phyloP scores from a whole-genome alignment of 2,888 invertebrate genomes.

The Caenorhabditis sp. region DNA sequence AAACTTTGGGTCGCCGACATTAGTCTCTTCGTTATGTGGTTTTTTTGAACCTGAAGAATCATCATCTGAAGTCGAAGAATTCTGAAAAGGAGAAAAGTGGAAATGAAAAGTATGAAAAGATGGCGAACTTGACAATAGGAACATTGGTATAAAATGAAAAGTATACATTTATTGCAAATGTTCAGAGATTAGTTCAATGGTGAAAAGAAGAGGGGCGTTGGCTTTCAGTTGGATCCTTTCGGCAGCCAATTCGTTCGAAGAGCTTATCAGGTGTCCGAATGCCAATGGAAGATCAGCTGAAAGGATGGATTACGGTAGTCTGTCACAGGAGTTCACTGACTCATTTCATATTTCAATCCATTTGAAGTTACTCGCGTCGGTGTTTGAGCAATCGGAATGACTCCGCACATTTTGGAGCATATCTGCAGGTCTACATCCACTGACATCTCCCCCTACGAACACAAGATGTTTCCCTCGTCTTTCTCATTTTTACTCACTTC shows the following conservation, averaged over 20 bases:
- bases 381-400: slow-evolving; percentile 72
- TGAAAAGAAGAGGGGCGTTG: slow-evolving; percentile 58
- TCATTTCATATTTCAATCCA: slow-evolving; percentile 74
- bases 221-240: slow-evolving; percentile 43
- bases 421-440: slow-evolving; percentile 29
- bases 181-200: slow-evolving; percentile 42
- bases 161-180: background rate
- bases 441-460: slow-evolving; percentile 47
- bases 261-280: slow-evolving; percentile 61
- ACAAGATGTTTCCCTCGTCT: too few relatives aligned
- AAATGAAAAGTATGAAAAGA: too few relatives aligned
- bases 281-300: slow-evolving; percentile 48
- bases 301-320: too few relatives aligned
- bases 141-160: background rate
- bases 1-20: slow-evolving; percentile 82
- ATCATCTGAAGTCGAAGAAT: background rate
- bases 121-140: background rate
- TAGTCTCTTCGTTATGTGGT: background rate
- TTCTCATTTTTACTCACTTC: slow-evolving; percentile 27
- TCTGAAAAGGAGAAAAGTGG: too few relatives aligned
- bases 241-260: slow-evolving; percentile 58
- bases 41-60: slow-evolving; percentile 2
- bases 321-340: slow-evolving; percentile 31
- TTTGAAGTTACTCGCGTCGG: slow-evolving; percentile 68
- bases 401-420: slow-evolving; percentile 64